These are phyloP conservation scores for Sylvietta virens DNA, from an alignment of 2,113 vertebrate species.

Conservation along the genomic window DNA sequence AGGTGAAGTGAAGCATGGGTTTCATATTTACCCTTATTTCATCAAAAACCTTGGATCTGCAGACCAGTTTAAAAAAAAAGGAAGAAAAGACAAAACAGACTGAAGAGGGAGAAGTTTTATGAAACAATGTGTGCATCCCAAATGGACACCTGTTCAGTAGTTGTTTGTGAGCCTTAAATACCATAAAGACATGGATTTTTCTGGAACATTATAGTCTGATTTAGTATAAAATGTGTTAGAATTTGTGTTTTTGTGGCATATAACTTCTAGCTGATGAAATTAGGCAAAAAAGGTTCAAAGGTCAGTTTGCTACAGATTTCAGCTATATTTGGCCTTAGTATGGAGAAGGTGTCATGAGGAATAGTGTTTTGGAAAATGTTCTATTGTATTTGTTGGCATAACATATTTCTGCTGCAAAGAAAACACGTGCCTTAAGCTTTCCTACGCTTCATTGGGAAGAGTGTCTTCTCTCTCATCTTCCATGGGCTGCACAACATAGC, in stretches of 20 bases:
- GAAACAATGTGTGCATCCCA: not conserved
- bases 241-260: not conserved
- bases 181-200: not conserved
- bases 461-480: not conserved
- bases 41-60: not conserved
- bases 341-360: not conserved
- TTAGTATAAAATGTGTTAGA: not conserved
- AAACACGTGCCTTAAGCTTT: not conserved
- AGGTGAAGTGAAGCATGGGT: not conserved
- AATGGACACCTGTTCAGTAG: not conserved
- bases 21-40: not conserved
- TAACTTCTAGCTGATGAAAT: not conserved
- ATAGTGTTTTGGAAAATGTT: not conserved
- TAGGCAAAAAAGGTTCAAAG: not conserved
- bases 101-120: not conserved
- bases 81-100: not conserved
- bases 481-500: not conserved
- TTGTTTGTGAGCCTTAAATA: not conserved
- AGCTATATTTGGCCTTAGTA: not conserved
- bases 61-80: not conserved
- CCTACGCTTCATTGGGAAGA: not conserved
- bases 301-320: not conserved
- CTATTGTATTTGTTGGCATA: not conserved
- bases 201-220: not conserved
- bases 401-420: not conserved